Evolutionary conservation across 2,113 vertebrate genomes (phyloP).

Genomic region (Delphinus delphis): DNA sequence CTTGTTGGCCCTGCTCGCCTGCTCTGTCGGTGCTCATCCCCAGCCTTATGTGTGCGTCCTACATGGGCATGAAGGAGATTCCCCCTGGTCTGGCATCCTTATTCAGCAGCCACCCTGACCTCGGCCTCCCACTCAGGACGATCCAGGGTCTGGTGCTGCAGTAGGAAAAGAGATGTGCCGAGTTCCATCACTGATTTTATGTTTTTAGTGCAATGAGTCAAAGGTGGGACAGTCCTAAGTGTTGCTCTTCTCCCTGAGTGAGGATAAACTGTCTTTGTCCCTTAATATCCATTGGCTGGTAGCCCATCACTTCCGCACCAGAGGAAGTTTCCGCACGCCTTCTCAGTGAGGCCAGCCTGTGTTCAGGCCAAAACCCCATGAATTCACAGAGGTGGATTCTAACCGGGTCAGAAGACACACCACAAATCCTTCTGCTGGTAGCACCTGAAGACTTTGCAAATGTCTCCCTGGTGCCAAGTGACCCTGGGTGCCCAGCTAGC

Average conservation of each 20-base stretch:
- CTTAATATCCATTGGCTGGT: not conserved
- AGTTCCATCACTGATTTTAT: not conserved
- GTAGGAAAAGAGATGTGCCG: not conserved
- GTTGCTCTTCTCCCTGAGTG: not conserved
- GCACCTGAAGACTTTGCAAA: not conserved
- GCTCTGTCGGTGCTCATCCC: not conserved
- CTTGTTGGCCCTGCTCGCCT: fast-evolving
- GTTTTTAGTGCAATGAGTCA: not conserved
- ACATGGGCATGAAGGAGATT: not conserved
- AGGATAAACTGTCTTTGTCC: not conserved
- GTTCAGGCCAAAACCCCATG: not conserved
- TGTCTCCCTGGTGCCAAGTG: not conserved
- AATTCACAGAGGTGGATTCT: not conserved
- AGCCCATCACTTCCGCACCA: not conserved
- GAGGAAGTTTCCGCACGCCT: not conserved
- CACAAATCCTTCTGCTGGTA: not conserved
- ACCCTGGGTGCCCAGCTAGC: not conserved
- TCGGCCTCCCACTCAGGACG: not conserved
- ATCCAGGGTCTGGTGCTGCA: not conserved
- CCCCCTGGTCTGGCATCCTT: fast-evolving
- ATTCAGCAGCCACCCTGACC: not conserved
- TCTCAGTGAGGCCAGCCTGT: not conserved
- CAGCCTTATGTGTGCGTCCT: not conserved
- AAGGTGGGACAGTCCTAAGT: not conserved
- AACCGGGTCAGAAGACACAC: not conserved